Percentiles rank a stretch among this genome's conserved stretches.
Conservation (phyloP, 2,113 vertebrate species). For the Tragelaphus imberbis region DNA sequence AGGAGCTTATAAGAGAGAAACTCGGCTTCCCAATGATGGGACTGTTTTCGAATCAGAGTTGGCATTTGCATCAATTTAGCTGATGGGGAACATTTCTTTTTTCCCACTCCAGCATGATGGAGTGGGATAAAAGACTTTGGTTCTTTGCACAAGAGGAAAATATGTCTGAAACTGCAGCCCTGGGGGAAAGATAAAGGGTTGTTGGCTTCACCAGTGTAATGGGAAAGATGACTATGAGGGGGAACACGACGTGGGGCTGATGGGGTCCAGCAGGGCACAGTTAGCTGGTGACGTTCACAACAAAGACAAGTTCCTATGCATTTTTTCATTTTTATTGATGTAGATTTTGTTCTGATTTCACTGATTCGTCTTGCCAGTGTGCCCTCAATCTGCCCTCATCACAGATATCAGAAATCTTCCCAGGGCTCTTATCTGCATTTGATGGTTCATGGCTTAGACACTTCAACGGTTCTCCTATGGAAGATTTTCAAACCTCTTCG, state of each 20-base stretch:
- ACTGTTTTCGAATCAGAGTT: constrained; percentile 60
- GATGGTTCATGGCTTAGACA: background rate
- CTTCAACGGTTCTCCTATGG: rapidly evolving
- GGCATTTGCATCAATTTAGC: constrained; percentile 54
- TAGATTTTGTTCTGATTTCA: background rate
- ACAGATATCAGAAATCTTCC: background rate
- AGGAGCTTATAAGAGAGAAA: constrained; percentile 46
- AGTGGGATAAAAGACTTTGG: constrained; percentile 11
- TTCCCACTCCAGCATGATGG: background rate
- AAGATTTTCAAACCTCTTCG: background rate
- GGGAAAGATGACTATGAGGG: background rate
- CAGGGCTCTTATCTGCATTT: background rate
- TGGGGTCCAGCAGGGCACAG: background rate
- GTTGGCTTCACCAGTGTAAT: background rate
- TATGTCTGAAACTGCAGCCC: background rate
- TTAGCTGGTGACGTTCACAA: background rate
- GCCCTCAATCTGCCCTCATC: background rate
- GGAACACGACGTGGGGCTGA: background rate
- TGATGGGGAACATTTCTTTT: constrained; percentile 38
- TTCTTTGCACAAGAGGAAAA: background rate
- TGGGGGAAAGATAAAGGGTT: background rate
- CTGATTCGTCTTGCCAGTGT: background rate
- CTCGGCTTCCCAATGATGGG: constrained; percentile 35
- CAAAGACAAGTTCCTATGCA: background rate
- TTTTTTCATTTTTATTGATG: background rate